Conservation (phyloP, 2,888 invertebrate species). For the Synergus japonicus region DNA sequence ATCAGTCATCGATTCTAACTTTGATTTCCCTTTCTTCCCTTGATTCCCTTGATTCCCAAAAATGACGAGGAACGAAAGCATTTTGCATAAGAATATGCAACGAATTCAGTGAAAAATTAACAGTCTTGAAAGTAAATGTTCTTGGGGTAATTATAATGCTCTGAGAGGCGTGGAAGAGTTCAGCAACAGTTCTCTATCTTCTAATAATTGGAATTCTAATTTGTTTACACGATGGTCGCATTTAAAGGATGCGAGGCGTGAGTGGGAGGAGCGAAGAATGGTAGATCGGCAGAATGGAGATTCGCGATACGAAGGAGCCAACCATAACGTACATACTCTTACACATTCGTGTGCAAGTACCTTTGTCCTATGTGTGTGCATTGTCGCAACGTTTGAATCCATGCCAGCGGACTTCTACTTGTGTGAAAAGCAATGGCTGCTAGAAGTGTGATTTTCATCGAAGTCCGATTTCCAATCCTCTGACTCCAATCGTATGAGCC, state of each 20-base stretch:
- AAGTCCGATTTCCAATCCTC: constrained; percentile 24
- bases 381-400: constrained; percentile 67
- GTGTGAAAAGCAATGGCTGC: constrained; percentile 55
- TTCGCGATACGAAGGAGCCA: constrained; percentile 47
- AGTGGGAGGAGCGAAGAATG: constrained; percentile 53
- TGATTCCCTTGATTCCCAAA: not conserved
- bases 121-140: constrained; percentile 16
- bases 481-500: not conserved
- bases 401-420: constrained; percentile 66
- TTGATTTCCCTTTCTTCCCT: not conserved
- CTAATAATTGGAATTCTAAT: constrained; percentile 51
- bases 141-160: constrained; percentile 29
- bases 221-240: constrained; percentile 55
- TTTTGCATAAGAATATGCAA: not conserved
- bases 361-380: constrained; percentile 48
- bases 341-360: constrained; percentile 43
- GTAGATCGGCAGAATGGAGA: constrained; percentile 46
- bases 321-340: constrained; percentile 50
- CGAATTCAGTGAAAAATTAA: not conserved
- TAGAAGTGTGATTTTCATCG: constrained; percentile 47
- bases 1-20: constrained; percentile 61
- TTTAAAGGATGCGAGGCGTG: constrained; percentile 53
- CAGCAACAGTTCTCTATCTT: constrained; percentile 42
- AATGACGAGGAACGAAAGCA: not conserved
- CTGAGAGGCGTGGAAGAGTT: constrained; percentile 33